These are phyloP conservation scores for Chroicocephalus ridibundus DNA, from an alignment of 2,113 vertebrate genomes.

Conservation along the genomic window DNA sequence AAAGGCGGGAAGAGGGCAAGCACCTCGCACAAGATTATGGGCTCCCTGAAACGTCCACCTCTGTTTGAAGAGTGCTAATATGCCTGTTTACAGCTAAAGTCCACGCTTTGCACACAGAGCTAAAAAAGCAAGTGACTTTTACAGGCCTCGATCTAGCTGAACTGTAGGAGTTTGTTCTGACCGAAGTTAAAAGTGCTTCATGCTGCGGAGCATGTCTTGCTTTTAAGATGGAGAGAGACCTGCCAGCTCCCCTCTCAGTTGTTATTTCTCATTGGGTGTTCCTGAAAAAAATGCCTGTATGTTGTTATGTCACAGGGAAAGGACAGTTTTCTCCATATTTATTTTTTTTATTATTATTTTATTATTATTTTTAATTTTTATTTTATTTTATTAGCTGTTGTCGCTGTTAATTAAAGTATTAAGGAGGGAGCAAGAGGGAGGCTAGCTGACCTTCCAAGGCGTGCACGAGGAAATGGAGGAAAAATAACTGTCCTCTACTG, in stretches of 20 bases:
- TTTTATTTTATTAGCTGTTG: not conserved
- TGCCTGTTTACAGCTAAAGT: not conserved
- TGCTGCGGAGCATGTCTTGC: not conserved
- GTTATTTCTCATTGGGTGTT: not conserved
- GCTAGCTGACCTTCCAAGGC: not conserved
- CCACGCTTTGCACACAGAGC: accelerated
- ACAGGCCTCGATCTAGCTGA: accelerated
- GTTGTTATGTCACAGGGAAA: not conserved
- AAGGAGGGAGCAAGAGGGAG: not conserved
- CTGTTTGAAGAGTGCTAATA: not conserved
- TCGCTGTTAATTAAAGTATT: not conserved
- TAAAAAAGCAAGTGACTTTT: not conserved
- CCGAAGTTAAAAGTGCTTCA: not conserved
- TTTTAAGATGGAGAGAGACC: not conserved
- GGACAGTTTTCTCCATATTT: not conserved
- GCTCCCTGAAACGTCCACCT: not conserved
- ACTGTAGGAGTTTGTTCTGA: accelerated
- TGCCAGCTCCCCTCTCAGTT: not conserved
- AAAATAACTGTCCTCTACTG: not conserved
- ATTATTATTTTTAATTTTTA: not conserved
- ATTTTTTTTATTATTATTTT: not conserved
- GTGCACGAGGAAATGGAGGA: not conserved
- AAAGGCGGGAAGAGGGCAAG: not conserved
- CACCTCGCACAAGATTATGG: accelerated
- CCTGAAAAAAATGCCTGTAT: not conserved